Evolutionary conservation across 2,797 vertebrate genomes (phyloP), one percentile per base, ranked within the genome.

Genomic region (Esox masquinongy): DNA sequence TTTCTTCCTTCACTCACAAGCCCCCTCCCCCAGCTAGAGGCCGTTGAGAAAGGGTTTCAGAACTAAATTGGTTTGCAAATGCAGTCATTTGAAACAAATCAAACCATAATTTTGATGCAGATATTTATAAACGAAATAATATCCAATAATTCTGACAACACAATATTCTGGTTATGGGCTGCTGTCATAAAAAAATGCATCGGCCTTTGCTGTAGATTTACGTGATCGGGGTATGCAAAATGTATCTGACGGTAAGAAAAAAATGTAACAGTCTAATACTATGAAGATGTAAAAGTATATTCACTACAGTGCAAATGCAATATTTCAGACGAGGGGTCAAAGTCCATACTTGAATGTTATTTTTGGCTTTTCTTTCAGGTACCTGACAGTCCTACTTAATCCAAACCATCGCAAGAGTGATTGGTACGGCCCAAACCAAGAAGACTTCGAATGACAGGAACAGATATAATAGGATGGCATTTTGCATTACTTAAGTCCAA

Each of bases 1-100:
- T 89, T 92, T 74, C 84, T 74, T 69, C 78, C 49, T 73, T 71
- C 81, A 87, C 85, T 64, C 53, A 70, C 47, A 75, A 63, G 39
- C 67, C 68, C 79, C 83, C 75, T 56, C 82, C 70, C 74, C 76
- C 70, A 78, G 39, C 39, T 31, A 73, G 47, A 68, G 31, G 36
- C 53, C 47, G 19, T 6, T 34, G 31, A 39, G 29, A 17, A 34
- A 68, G 8, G 29, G 11, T 16, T 34, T 56, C 70, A 72, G 29
- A 70, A 43, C 6, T 9, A 47, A 69, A 31, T 22, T 6, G 68
- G 22, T 24, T 26, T 19, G 47, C 17, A 15, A 24, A 43, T 47
- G 43, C n/a, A 43, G 5, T 26, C 26, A 59, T 68, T 73, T 22
- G 16, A 76, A 63, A 24, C 56, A 19, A 3, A 24, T 59, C 22